A percentile compares a stretch with the other conserved stretches of the same genome.
Evolutionary conservation across 2,888 invertebrate species (phyloP).

Genomic region (Galerucella pusilla): DNA sequence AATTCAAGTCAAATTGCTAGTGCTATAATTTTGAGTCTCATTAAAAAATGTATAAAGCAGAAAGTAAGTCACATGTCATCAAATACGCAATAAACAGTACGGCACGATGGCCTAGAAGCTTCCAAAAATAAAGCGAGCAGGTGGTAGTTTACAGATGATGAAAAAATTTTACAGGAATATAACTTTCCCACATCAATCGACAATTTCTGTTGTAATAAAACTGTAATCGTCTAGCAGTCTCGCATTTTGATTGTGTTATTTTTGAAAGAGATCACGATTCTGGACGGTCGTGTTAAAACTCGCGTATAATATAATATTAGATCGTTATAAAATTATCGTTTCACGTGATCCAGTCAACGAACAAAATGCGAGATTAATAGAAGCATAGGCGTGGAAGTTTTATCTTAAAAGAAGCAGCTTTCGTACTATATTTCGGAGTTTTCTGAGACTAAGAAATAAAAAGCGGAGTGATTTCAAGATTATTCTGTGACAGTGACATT

Average conservation of each 20-base stretch:
- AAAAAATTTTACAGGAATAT: background rate
- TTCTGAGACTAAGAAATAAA: too few species aligned
- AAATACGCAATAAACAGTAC: background rate
- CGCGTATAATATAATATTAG: background rate
- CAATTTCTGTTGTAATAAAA: slow-evolving; percentile 1
- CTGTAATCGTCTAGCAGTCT: background rate
- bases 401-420: too few species aligned
- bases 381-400: background rate
- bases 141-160: background rate
- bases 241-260: slow-evolving; percentile 11
- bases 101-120: background rate
- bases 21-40: too few species aligned
- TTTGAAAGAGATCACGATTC: background rate
- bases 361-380: background rate
- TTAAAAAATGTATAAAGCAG: background rate
- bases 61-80: background rate
- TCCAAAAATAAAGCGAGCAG: slow-evolving; percentile 16
- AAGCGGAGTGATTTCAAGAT: too few species aligned
- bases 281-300: background rate
- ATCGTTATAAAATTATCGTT: background rate
- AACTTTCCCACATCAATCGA: background rate
- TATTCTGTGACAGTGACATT: too few species aligned
- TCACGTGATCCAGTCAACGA: slow-evolving; percentile 2
- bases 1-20: background rate
- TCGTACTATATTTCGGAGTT: too few species aligned